Percentiles rank a stretch among this genome's conserved stretches.
Evolutionary conservation across 2,113 vertebrate species (phyloP).

Genomic region (Haemorhous mexicanus): DNA sequence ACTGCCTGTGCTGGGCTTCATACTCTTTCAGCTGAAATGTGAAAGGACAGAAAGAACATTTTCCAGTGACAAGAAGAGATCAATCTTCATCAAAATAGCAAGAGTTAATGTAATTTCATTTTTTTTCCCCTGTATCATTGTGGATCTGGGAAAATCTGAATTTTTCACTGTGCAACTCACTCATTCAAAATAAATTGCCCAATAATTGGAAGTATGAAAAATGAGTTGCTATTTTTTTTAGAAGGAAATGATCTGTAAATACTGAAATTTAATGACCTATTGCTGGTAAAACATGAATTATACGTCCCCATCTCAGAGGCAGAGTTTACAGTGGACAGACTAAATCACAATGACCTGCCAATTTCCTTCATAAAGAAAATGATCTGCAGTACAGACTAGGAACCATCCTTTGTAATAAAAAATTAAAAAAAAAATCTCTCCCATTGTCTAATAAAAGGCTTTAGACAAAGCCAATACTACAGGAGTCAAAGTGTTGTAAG

Average conservation of each 20-base stretch:
- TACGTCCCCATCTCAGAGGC: not conserved
- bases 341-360: not conserved
- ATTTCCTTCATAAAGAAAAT: not conserved
- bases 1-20: conserved; percentile 91
- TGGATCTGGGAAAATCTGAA: not conserved
- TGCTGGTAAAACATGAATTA: not conserved
- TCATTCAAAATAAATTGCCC: not conserved
- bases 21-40: conserved; percentile 96
- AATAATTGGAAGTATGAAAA: not conserved
- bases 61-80: not conserved
- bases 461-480: not conserved
- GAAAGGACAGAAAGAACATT: not conserved
- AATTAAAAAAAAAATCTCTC: not conserved
- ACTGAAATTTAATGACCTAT: not conserved
- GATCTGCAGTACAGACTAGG: not conserved
- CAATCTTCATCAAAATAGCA: not conserved
- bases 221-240: not conserved
- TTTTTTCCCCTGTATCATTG: not conserved
- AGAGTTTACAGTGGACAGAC: not conserved
- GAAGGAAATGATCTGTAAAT: not conserved
- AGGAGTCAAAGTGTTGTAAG: not conserved
- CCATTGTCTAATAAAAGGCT: not conserved
- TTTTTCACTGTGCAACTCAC: not conserved
- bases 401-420: not conserved
- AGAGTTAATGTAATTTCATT: not conserved